Evolutionary conservation across 2,888 invertebrate genomes (phyloP).

Genomic region (Chromoteleia sp.): DNA sequence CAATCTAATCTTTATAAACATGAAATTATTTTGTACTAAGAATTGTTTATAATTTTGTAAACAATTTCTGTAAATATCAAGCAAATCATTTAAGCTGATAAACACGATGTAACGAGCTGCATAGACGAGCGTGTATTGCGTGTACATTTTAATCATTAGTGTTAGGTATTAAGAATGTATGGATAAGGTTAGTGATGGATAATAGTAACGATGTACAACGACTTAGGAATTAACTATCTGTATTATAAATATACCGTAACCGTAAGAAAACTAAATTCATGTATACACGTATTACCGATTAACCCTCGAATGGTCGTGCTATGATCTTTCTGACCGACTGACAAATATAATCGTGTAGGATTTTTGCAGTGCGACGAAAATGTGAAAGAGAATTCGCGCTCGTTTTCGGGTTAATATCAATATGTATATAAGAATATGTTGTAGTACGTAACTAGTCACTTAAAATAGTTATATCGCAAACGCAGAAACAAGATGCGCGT

Average conservation of each 20-base stretch:
- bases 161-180: constrained; percentile 47
- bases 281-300: constrained; percentile 31
- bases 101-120: constrained; percentile 55
- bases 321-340: constrained; percentile 8
- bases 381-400: not conserved
- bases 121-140: constrained; percentile 48
- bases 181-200: constrained; percentile 72
- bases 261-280: constrained; percentile 75
- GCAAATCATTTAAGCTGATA: constrained; percentile 60
- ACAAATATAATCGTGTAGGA: constrained; percentile 15
- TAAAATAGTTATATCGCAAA: constrained; percentile 56
- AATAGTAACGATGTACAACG: constrained; percentile 82
- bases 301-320: constrained; percentile 19
- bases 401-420: constrained; percentile 75
- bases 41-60: constrained; percentile 83
- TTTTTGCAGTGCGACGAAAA: not conserved
- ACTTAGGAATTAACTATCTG: constrained; percentile 79
- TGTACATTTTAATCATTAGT: constrained; percentile 78
- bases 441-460: constrained; percentile 79
- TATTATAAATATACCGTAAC: constrained; percentile 77
- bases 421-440: constrained; percentile 75
- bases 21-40: constrained; percentile 82
- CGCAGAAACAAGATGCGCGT: constrained; percentile 14
- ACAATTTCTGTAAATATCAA: constrained; percentile 82
- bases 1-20: constrained; percentile 80